Base-by-base conservation (phyloP, 2,888 invertebrate species). In the Hedychridium roseum region DNA sequence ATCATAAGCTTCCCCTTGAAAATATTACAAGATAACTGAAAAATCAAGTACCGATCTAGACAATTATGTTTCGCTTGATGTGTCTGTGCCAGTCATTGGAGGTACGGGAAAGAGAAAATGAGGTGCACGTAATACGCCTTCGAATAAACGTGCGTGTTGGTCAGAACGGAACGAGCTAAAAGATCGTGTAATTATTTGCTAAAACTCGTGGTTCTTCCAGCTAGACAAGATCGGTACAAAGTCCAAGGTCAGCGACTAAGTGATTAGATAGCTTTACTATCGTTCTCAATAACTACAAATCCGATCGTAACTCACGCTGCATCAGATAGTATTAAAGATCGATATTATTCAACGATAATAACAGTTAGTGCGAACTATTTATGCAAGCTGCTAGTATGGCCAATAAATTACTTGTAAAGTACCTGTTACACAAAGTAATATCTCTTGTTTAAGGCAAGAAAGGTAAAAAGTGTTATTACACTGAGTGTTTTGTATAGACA, bases 241-340 rank as follows among this genome's bases (percentile, higher is more conserved):
- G 60, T 60, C 57, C 60, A 60, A 60, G 60, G 60, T 42, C 37
- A 42, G 37, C 43, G 40, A 18, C 7, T 30, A 34, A 9, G 9
- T 23, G 23, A 23, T 6, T 23, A 23, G 9, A 23, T 6, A 5
- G 5, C 9, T 9, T 23, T 23, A 23, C 9, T 6, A 23, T 6
- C 23, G 9, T 23, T 9, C 23, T 23, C 9, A 23, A 23, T 23
- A 23, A 23, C 23, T 23, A 23, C 9, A 5, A 23, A 6, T 6
- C 23, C 23, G 23, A 23, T 9, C n/a, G n/a, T n/a, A n/a, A n/a
- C n/a, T n/a, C n/a, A n/a, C n/a, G n/a, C n/a, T n/a, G n/a, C n/a
- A n/a, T n/a, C n/a, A n/a, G n/a, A n/a, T n/a, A n/a, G n/a, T n/a
- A n/a, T n/a, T n/a, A n/a, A n/a, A n/a, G n/a, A n/a, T n/a, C n/a